Percentiles rank a stretch among this genome's conserved stretches.
Conservation (phyloP, 2,888 invertebrate species). For the Diadromus collaris region DNA sequence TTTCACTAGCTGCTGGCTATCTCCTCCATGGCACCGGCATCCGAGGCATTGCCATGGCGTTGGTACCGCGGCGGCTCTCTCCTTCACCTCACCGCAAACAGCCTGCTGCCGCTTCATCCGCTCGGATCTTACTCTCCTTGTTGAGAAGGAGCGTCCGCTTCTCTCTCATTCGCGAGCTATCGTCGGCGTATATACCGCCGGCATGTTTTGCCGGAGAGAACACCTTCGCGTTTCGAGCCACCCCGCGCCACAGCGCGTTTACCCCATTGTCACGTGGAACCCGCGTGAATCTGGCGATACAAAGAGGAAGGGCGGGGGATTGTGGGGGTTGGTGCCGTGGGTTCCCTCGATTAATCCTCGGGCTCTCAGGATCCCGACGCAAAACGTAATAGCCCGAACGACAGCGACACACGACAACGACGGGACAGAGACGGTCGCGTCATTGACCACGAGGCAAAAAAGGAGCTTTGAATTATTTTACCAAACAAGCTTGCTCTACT, state of each 20-base stretch:
- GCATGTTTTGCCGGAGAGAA: constrained; percentile 57
- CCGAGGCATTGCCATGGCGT: constrained; percentile 60
- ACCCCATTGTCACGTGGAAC: constrained; percentile 53
- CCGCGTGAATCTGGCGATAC: constrained; percentile 48
- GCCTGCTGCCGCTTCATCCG: constrained; percentile 60
- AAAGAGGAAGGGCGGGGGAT: constrained; percentile 23
- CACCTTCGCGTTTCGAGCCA: constrained; percentile 47
- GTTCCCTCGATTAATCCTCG: constrained; percentile 23
- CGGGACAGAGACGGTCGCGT: constrained; percentile 36
- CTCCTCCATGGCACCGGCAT: constrained; percentile 53
- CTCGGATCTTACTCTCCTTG: constrained; percentile 57
- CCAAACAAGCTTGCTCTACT: constrained; percentile 50
- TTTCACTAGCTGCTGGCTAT: constrained; percentile 41
- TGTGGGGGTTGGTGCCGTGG: constrained; percentile 26
- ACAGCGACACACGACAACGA: constrained; percentile 35
- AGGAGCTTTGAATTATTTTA: constrained; percentile 55
- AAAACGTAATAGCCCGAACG: constrained; percentile 27
- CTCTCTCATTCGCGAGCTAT: constrained; percentile 50
- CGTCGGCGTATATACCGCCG: constrained; percentile 44
- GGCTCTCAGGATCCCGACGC: background rate
- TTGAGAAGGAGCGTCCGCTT: constrained; percentile 56
- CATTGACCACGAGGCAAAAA: constrained; percentile 42
- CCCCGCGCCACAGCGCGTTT: constrained; percentile 36
- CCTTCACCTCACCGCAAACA: constrained; percentile 59
- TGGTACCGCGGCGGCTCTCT: constrained; percentile 53